Conservation (phyloP, 2,797 vertebrate genomes). For the Mus minutoides region DNA sequence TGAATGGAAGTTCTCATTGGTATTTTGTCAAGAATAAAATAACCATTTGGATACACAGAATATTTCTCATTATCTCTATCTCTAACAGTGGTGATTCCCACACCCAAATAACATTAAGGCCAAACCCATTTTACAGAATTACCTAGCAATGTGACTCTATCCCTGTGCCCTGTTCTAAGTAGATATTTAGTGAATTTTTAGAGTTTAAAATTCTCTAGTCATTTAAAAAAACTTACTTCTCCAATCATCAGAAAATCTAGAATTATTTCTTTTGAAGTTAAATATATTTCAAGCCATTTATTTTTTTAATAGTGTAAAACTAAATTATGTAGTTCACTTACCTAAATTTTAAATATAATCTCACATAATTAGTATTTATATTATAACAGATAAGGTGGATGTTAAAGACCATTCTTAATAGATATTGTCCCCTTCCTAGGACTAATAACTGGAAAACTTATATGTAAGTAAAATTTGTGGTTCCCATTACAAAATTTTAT, state of each 20-base stretch:
- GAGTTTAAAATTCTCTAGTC: not conserved
- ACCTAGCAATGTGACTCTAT: not conserved
- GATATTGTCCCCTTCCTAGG: not conserved
- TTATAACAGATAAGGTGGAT: not conserved
- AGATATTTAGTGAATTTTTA: not conserved
- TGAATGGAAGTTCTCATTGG: not conserved
- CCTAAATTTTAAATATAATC: not conserved
- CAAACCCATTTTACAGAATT: not conserved
- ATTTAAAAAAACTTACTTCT: not conserved
- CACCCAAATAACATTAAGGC: not conserved
- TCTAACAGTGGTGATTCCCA: not conserved
- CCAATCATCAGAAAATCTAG: not conserved
- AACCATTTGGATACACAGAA: not conserved
- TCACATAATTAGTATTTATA: not conserved
- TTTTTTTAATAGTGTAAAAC: not conserved
- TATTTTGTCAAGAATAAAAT: not conserved
- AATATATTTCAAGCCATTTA: not conserved
- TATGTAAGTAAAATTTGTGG: not conserved
- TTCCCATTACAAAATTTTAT: not conserved
- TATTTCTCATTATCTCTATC: not conserved
- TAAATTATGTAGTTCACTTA: not conserved
- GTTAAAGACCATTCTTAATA: not conserved
- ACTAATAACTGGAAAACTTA: not conserved
- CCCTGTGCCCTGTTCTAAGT: not conserved
- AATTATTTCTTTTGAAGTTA: not conserved